A percentile compares a stretch with the other conserved stretches of the same genome.
Evolutionary conservation across 2,113 vertebrate genomes (phyloP).

Genomic region (Aspiorhynchus laticeps): DNA sequence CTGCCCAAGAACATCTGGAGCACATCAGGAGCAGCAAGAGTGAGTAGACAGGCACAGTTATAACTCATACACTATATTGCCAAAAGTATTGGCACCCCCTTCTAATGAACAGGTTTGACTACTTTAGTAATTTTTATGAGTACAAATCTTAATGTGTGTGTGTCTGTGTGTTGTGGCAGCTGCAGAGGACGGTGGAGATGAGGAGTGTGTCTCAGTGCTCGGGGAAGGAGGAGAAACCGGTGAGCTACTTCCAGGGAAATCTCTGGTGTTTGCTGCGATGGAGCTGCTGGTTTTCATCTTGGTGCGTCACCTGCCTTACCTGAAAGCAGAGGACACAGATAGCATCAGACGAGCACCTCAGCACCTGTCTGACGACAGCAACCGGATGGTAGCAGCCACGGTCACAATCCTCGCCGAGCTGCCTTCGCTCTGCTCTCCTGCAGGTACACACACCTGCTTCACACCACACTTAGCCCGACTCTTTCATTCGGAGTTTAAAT

Average conservation of each 20-base stretch:
- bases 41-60: constrained; percentile 68
- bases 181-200: constrained; percentile 84
- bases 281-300: constrained; percentile 96
- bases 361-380: constrained; percentile 87
- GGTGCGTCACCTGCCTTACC: constrained; percentile 92
- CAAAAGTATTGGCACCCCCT: too few relatives aligned
- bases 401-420: constrained; percentile 91
- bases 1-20: constrained; percentile 90
- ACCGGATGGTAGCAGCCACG: constrained; percentile 88
- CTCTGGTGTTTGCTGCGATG: constrained; percentile 96
- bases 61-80: too few relatives aligned
- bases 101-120: too few relatives aligned
- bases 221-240: constrained; percentile 92
- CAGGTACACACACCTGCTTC: constrained; percentile 74
- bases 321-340: constrained; percentile 87
- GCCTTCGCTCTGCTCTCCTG: constrained; percentile 90
- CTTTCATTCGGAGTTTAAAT: too few relatives aligned
- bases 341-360: constrained; percentile 86
- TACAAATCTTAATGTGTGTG: too few relatives aligned
- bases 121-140: too few relatives aligned
- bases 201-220: constrained; percentile 75
- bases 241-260: constrained; percentile 92
- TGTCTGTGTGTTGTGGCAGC: constrained; percentile 72
- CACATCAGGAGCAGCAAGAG: constrained; percentile 79
- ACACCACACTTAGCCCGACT: too few relatives aligned